Base-by-base conservation (phyloP, 2,888 invertebrate species). In the Aspidapion aeneum region DNA sequence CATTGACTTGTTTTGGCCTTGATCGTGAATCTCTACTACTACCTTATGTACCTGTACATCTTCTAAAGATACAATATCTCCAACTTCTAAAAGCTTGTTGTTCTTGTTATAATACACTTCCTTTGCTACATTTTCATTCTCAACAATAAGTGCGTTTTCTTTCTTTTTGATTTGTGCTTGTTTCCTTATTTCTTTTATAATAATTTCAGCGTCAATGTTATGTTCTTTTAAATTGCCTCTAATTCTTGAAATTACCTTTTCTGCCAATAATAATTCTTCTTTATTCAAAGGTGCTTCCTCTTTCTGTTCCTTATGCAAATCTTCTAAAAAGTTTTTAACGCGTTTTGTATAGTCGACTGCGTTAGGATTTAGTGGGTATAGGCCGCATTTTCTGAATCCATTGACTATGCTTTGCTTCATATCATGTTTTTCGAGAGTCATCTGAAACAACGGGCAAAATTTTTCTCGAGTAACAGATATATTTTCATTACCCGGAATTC, bases 401-500 rank as follows among this genome's bases (percentile, higher is more conserved):
- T 67, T 68, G 50, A 55, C 55, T 22, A 66, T 59, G 18, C n/a
- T 21, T 12, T 22, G 19, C 19, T 12, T 20, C 64, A 63, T 63
- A 22, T 66, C 35, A 18, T 19, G n/a, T 21, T 50, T 55, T 49
- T 57, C 35, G 55, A 65, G 56, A 50, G 58, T 58, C 54, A 56
- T 64, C 35, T 62, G 58, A 50, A 74, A 67, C n/a, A 72, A 50
- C 21, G 60, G 61, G 54, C 69, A 70, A 63, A 74, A 72, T 12
- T 68, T 71, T 21, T 65, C n/a, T 71, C 70, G 74, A 19, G 70
- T 73, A 18, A 71, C 55, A 20, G 58, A 52, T 18, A 21, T 19
- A 59, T 68, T 68, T 1, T 60, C 51, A 58, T 66, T 66, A 61
- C 69, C 68, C 16, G 67, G 67, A 57, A 21, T 49, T 48, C 59